These are phyloP conservation scores for Ctena decussata DNA, from an alignment of 2,888 invertebrate genomes.

Conservation along the genomic window DNA sequence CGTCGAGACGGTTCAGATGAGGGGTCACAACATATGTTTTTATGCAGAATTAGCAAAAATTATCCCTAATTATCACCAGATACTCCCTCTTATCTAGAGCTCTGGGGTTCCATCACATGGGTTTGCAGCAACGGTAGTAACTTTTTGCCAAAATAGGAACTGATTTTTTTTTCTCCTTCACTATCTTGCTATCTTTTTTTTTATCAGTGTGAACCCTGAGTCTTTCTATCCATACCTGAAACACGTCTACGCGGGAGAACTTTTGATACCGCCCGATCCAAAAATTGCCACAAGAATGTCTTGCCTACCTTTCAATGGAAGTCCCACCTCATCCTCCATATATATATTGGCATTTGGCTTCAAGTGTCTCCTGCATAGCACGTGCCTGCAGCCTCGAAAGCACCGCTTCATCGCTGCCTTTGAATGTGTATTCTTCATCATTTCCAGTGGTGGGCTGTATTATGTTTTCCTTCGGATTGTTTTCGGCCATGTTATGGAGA, in stretches of 20 bases:
- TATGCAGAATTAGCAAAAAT: no score
- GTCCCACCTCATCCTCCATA: conserved; percentile 1
- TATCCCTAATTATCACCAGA: no score
- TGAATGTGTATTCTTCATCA: conserved; percentile 44
- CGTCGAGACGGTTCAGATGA: no score
- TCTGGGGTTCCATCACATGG: background rate
- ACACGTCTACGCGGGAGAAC: background rate
- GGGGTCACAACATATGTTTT: no score
- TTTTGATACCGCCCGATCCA: background rate
- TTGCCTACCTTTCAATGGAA: background rate
- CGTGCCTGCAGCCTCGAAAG: conserved; percentile 5
- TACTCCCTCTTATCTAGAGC: no score
- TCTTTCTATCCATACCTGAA: background rate
- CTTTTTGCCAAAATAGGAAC: background rate
- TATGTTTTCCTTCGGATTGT: conserved; percentile 27
- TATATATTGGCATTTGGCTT: conserved; percentile 37
- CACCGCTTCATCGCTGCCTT: conserved; percentile 28
- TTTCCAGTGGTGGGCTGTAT: conserved; percentile 24
- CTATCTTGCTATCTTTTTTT: background rate
- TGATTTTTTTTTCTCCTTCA: background rate
- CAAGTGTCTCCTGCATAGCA: conserved; percentile 27
- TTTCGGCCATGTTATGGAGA: conserved; percentile 35
- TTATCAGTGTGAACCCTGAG: background rate
- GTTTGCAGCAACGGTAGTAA: background rate
- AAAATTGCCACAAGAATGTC: background rate